Base-by-base conservation (phyloP, 1,140 invertebrate species). In the Brachionus calyciflorus region DNA sequence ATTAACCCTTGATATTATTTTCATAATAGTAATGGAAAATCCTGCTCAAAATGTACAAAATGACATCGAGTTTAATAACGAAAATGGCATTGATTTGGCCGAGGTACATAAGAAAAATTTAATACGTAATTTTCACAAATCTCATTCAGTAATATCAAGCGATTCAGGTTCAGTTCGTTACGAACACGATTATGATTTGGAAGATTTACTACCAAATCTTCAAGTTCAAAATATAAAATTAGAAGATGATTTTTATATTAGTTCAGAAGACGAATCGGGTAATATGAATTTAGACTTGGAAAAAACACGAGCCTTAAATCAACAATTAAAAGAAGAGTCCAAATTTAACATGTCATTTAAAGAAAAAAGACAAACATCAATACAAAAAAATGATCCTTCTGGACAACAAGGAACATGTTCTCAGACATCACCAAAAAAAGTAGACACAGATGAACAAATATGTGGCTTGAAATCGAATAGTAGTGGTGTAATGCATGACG, bases 231-330 rank as follows among this genome's bases (percentile, higher is more conserved):
- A 65, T 65, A 44, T 65, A 7, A 65, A 65, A 41, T 12, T 65
- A 24, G 37, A 41, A 7, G 60, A 65, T 41, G 60, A 65, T 10
- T 65, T 65, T 46, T 65, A 65, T 44, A 65, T 65, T 17, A 65
- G 60, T 41, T 65, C 60, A 9, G 60, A 65, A 28, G 60, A 65
- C 17, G 60, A 65, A 24, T 65, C 40, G 24, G 17, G 10, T n/a
- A 24, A 41, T 28, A 19, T 30, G 28, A 65, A 65, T 44, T 19
- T 44, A 24, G 60, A 65, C 37, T 21, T 65, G n/a, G 41, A 65
- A 37, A 65, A 41, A 65, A 41, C 37, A 24, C 41, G 24, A 44
- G 60, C 60, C n/a, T 44, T 65, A 2, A 41, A 65, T n/a, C 17
- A 24, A 0, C 19, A 65, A 12, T 41, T 65, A 19, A 65, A 65